Evolutionary conservation across 2,113 vertebrate genomes (phyloP).

Genomic region (Xerus inauris): DNA sequence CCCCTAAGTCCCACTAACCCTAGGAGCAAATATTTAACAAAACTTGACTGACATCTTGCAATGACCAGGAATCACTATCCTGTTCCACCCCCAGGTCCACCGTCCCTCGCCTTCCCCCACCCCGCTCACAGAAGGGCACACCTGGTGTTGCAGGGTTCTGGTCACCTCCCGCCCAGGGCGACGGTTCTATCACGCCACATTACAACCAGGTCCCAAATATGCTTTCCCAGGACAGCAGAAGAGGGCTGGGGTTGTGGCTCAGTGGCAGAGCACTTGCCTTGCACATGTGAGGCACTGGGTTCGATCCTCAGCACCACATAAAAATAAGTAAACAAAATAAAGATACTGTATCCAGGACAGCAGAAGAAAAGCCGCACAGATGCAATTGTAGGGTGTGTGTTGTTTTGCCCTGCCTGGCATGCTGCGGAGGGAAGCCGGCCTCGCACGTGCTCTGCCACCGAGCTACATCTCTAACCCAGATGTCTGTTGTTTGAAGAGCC

Average conservation of each 20-base stretch:
- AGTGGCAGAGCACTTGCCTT: no score
- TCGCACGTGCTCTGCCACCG: background rate
- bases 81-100: background rate
- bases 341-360: no score
- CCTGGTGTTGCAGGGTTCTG: background rate
- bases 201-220: background rate
- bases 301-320: no score
- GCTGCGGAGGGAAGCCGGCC: background rate
- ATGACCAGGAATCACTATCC: background rate
- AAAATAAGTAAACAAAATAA: no score
- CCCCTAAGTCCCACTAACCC: background rate
- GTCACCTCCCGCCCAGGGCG: background rate
- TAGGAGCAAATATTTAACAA: background rate
- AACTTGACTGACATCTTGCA: background rate
- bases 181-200: background rate
- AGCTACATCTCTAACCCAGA: background rate
- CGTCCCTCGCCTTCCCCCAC: rapidly evolving
- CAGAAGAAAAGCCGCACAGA: background rate
- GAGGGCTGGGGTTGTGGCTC: no score
- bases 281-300: no score
- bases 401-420: background rate
- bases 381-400: background rate
- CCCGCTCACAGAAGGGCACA: background rate
- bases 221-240: background rate
- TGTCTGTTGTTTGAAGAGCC: background rate